Percentiles rank a stretch among this genome's conserved stretches.
Evolutionary conservation across 2,113 vertebrate species (phyloP).

Genomic region (Rhinoptilus africanus): DNA sequence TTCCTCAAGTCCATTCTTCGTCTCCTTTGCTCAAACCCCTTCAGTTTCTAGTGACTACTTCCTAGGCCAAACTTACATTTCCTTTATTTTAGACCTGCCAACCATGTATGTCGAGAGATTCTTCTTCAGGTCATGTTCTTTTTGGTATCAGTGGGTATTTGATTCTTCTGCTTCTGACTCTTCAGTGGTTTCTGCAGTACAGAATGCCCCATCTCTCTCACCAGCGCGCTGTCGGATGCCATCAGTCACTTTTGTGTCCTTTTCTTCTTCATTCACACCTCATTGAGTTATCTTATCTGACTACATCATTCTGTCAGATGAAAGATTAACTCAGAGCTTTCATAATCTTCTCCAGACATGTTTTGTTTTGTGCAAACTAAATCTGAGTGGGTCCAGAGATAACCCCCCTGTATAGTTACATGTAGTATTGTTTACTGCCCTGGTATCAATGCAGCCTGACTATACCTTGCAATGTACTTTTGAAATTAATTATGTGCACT

Average conservation of each 20-base stretch:
- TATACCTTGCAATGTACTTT: not conserved
- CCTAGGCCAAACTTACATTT: not conserved
- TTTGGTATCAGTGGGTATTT: not conserved
- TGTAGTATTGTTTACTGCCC: not conserved
- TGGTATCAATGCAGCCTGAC: not conserved
- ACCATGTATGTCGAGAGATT: rapidly evolving
- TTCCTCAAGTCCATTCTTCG: not conserved
- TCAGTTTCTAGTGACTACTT: not conserved
- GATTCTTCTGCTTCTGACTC: not conserved
- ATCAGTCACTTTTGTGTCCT: not conserved
- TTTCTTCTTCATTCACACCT: not conserved
- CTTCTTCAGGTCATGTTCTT: not conserved
- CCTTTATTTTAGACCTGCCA: not conserved
- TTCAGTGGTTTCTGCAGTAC: not conserved
- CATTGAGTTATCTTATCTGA: not conserved
- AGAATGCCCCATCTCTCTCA: not conserved
- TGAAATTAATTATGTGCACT: not conserved
- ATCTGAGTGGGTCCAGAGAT: not conserved
- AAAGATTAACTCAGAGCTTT: not conserved
- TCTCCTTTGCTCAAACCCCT: not conserved
- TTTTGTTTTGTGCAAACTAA: not conserved
- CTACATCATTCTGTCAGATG: not conserved
- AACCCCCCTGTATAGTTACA: not conserved
- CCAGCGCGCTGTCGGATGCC: not conserved
- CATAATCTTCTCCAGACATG: not conserved